Base-by-base conservation (phyloP, 2,888 invertebrate species). In the Drosophila falleni region DNA sequence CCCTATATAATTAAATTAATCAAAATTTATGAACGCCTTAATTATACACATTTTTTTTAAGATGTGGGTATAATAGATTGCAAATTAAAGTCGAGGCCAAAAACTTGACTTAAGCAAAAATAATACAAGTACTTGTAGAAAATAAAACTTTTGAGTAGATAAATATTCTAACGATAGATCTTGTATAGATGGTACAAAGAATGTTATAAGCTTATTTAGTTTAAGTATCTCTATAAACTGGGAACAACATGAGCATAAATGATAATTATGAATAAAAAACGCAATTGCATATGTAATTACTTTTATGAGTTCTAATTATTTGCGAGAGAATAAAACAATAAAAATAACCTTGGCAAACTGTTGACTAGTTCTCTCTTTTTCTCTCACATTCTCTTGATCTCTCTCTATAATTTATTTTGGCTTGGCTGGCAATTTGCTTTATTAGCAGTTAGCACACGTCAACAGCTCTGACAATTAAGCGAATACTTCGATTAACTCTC, bases 231-330 rank as follows among this genome's bases (percentile, higher is more conserved):
- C 35, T 33, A 26, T 60, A 56, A 68, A 56, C 51, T 29, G 11
- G 31, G 15, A 47, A 51, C 19, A 29, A 29, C 41, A 46, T 54
- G 39, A 46, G 19, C 46, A 61, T 60, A 49, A 53, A 68, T 46
- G 59, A 56, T 56, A 54, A 35, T 60, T 72, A 74, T 47, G 19
- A 56, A 51, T 70, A 56, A 70, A 82, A 72, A 82, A 68, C 80
- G 68, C 87, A 82, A 78, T 76, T 76, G 74, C 75, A 78, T 83
- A 58, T 64, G 67, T 74, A 70, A 68, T 73, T 79, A 60, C 56
- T 54, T 50, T 29, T 62, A 65, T 59, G 16, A 77, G 78, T 64
- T 84, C 67, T 83, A 83, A 88, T 83, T 83, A 83, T 72, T 83
- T 72, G 71, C 87, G 62, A 35, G 26, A 49, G 60, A 19, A 26